Evolutionary conservation across 1,140 invertebrate species (phyloP).

Genomic region (Dufourea novaeangliae): DNA sequence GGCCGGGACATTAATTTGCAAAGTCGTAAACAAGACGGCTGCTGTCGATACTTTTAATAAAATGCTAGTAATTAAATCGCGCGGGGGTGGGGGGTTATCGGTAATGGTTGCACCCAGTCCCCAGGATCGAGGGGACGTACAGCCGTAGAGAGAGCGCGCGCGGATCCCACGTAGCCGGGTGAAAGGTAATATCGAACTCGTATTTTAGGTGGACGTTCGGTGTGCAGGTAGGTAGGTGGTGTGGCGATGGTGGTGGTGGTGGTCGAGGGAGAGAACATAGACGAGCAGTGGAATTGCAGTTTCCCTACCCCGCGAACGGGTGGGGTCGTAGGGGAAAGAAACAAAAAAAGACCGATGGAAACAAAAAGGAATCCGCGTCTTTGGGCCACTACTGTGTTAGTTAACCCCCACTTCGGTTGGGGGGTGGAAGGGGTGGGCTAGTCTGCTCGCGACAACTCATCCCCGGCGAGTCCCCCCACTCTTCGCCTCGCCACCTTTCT

Average conservation of each 20-base stretch:
- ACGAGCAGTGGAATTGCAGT: conserved; percentile 48
- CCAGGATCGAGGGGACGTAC: conserved; percentile 45
- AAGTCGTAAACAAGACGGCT: conserved; percentile 77
- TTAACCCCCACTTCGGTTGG: conserved; percentile 61
- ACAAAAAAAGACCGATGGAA: conserved; percentile 67
- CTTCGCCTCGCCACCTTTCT: conserved; percentile 36
- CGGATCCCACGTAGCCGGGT: conserved; percentile 67
- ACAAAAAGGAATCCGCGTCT: conserved; percentile 70
- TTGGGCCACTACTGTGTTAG: conserved; percentile 69
- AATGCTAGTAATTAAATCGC: conserved; percentile 80
- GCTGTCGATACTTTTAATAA: conserved; percentile 82
- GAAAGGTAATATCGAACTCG: conserved; percentile 75
- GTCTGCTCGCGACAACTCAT: conserved; percentile 61
- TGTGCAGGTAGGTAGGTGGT: conserved; percentile 28
- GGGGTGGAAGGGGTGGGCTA: conserved; percentile 25
- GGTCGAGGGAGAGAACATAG: conserved; percentile 56
- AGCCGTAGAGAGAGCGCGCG: conserved; percentile 49
- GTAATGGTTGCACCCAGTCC: conserved; percentile 56
- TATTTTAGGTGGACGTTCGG: conserved; percentile 70
- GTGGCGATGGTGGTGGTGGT: conserved; percentile 10
- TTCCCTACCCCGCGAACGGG: too few species aligned
- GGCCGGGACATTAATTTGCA: conserved; percentile 74
- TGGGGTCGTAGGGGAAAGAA: conserved; percentile 66
- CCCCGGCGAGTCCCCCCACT: conserved; percentile 41
- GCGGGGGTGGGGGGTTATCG: conserved; percentile 46